phyloP scores from a whole-genome alignment of 2,888 invertebrate genomes.

The Drosophila meridionalis region DNA sequence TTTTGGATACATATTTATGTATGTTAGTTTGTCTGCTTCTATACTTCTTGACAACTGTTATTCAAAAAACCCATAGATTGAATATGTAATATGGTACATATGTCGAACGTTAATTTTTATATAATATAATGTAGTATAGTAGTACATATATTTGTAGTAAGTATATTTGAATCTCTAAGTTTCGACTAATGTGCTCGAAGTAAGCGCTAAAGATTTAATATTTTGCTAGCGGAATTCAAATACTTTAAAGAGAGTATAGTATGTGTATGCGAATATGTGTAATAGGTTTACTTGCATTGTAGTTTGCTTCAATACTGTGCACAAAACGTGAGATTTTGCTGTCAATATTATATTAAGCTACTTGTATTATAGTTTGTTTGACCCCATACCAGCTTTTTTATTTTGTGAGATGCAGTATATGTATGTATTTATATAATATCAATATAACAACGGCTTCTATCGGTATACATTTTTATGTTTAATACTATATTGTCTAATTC shows the following conservation, averaged over 20 bases:
- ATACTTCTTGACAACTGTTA: constrained; percentile 20
- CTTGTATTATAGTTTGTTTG: constrained; percentile 80
- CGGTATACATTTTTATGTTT: constrained; percentile 40
- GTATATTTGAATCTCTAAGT: constrained; percentile 11
- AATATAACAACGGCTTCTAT: constrained; percentile 15
- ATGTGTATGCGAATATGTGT: constrained; percentile 56
- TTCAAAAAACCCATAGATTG: constrained; percentile 34
- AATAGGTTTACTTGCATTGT: constrained; percentile 14
- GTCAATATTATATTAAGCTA: constrained; percentile 12
- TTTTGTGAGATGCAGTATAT: constrained; percentile 44
- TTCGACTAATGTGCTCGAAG: constrained; percentile 63
- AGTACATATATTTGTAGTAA: neutral
- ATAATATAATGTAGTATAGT: constrained; percentile 3
- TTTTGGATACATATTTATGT: neutral
- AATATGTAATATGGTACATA: constrained; percentile 7
- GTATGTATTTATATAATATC: constrained; percentile 29
- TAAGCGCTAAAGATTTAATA: constrained; percentile 49
- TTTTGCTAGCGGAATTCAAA: constrained; percentile 45
- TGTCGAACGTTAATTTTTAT: neutral
- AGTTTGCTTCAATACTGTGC: constrained; percentile 52
- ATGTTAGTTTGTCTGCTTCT: constrained; percentile 8
- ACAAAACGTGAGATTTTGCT: constrained; percentile 49
- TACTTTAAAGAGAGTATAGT: constrained; percentile 58
- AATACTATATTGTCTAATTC: constrained; percentile 84
- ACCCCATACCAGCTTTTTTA: constrained; percentile 85